Base-by-base conservation (phyloP, 1,140 invertebrate genomes). In the Micrasema minimum region DNA sequence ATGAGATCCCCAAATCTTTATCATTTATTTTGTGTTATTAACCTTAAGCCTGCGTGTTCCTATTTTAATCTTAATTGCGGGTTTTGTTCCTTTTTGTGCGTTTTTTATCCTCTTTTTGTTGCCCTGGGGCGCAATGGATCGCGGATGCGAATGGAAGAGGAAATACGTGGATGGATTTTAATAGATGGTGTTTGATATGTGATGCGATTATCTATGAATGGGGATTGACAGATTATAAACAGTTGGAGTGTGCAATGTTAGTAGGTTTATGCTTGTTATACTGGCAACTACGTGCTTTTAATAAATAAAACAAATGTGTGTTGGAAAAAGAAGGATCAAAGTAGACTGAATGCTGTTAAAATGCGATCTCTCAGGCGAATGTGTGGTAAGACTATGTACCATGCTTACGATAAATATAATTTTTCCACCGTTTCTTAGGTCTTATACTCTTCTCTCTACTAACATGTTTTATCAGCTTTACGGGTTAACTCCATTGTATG, bases 51-150 rank as follows among this genome's bases (percentile, higher is more conserved):
- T 5, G n/a, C 57, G 57, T 61, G 57, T 61, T 61, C 43, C 14
- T 61, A 61, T 61, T 61, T 61, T 61, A 41, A 61, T 61, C 57
- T 61, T 61, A 61, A 61, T 61, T 61, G 57, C 43, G 57, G 57
- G 57, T 61, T 61, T 61, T 61, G 57, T 55, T n/a, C 2, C 12
- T 43, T 61, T 35, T 61, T 18, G 37, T 5, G 14, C 37, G 18
- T 61, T 61, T 61, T 61, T 35, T 61, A 2, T 12, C 16, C 7
- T 55, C 43, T 61, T 59, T 61, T 61, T 61, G 5, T 55, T 12
- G 22, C 20, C 57, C 7, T 14, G 38, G 14, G 5, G 6, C 41
- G 2, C 38, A 61, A 22, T 18, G 57, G 23, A 61, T 61, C 57
- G 43, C 37, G 57, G 57, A 61, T 61, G 57, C 57, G 53, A 6